phyloP scores from a whole-genome alignment of 2,113 vertebrate species.

The Eclectus roratus region DNA sequence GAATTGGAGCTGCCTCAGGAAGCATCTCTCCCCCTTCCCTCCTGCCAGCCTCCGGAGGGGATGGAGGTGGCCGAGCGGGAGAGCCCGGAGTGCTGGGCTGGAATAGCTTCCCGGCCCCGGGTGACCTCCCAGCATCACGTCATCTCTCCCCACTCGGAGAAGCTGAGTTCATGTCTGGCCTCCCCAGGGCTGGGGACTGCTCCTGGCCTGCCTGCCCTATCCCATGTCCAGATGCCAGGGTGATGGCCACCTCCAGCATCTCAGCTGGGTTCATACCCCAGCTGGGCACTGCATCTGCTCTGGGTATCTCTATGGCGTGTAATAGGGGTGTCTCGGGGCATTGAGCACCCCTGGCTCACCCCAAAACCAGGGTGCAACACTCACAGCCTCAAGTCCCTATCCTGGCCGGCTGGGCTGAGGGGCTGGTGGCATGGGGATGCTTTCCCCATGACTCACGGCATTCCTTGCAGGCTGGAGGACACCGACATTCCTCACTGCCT shows the following conservation, averaged over 20 bases:
- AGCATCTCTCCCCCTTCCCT: background rate
- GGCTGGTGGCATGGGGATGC: background rate
- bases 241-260: background rate
- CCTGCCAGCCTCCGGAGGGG: background rate
- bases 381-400: rapidly evolving
- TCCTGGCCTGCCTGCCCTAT: background rate
- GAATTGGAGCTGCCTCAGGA: background rate
- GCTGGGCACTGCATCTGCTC: background rate
- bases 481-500: background rate
- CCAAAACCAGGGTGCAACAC: background rate
- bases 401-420: background rate
- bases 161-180: slow-evolving; percentile 41
- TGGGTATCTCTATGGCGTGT: background rate
- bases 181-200: background rate
- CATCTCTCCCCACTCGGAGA: background rate
- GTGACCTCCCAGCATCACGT: slow-evolving; percentile 1
- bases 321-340: rapidly evolving
- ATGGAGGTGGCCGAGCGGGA: background rate
- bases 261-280: rapidly evolving
- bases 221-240: background rate
- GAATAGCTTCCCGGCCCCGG: background rate
- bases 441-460: slow-evolving; percentile 32
- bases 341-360: rapidly evolving
- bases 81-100: background rate
- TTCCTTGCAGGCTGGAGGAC: background rate